phyloP scores from a whole-genome alignment of 37 sponge, comb jelly and placozoan species.

The Amphimedon queenslandica region DNA sequence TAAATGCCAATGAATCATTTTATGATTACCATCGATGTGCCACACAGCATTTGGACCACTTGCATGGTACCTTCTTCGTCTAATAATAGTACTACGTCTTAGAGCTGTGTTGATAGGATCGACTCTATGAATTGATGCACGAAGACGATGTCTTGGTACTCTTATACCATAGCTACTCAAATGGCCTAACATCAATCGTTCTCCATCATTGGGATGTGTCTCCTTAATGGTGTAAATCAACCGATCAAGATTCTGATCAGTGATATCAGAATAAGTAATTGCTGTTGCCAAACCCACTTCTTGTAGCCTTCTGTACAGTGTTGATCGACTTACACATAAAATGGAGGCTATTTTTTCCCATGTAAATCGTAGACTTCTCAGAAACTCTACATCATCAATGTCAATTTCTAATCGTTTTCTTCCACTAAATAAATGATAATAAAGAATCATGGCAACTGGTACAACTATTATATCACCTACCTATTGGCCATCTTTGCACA shows the following conservation, averaged over 20 bases:
- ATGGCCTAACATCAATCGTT: slow-evolving; percentile 18
- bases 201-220: slow-evolving; percentile 28
- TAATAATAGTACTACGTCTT: slow-evolving; percentile 7
- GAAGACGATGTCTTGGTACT: slow-evolving; percentile 12
- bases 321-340: neutral
- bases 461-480: too few relatives aligned
- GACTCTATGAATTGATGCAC: slow-evolving; percentile 43
- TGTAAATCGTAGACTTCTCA: neutral
- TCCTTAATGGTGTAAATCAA: slow-evolving; percentile 4
- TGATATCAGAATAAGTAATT: slow-evolving; percentile 5
- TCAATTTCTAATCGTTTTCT: too few relatives aligned
- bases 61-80: slow-evolving; percentile 14
- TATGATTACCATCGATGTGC: slow-evolving; percentile 29
- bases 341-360: neutral
- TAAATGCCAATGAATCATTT: slow-evolving; percentile 31
- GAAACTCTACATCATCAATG: too few relatives aligned
- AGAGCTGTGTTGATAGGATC: slow-evolving; percentile 26
- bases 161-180: neutral
- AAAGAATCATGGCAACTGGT: too few relatives aligned
- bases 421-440: too few relatives aligned
- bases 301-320: neutral
- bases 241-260: slow-evolving; percentile 1
- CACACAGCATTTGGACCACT: slow-evolving; percentile 26
- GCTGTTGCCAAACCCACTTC: neutral
- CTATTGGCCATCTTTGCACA: too few relatives aligned